These are phyloP conservation scores for Wiebesia pumilae DNA, from an alignment of 1,140 invertebrate species.

Conservation along the genomic window DNA sequence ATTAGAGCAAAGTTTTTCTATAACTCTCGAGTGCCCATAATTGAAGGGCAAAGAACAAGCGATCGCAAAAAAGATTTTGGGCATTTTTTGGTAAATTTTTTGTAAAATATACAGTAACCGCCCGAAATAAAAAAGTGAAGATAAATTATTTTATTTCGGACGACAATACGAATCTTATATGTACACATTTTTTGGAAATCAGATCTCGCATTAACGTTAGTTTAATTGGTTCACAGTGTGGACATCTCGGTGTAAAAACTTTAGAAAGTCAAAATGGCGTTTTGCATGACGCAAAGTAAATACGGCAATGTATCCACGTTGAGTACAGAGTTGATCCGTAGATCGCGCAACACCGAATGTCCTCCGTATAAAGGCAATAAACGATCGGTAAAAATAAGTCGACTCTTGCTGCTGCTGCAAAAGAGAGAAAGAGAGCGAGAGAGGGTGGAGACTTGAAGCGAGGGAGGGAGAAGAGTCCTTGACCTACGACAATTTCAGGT, in stretches of 20 bases:
- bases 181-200: no score
- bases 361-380: conserved; percentile 38
- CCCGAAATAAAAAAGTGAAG: no score
- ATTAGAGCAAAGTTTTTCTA: neutral
- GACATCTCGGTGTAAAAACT: neutral
- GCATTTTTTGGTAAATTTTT: no score
- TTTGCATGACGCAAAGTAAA: neutral
- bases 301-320: neutral
- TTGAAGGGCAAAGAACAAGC: no score
- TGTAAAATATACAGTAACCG: no score
- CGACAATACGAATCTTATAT: no score
- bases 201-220: neutral
- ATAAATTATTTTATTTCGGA: no score
- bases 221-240: neutral
- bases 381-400: conserved; percentile 30
- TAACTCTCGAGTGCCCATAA: neutral
- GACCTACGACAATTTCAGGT: conserved; percentile 54
- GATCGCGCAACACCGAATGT: neutral
- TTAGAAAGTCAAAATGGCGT: neutral
- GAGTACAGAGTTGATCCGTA: neutral
- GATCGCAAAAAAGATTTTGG: no score
- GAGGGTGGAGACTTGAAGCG: neutral
- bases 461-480: conserved; percentile 34
- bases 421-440: neutral
- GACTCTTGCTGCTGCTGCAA: neutral